Conservation (phyloP, 2,113 vertebrate species). For the Silurus glanis region DNA sequence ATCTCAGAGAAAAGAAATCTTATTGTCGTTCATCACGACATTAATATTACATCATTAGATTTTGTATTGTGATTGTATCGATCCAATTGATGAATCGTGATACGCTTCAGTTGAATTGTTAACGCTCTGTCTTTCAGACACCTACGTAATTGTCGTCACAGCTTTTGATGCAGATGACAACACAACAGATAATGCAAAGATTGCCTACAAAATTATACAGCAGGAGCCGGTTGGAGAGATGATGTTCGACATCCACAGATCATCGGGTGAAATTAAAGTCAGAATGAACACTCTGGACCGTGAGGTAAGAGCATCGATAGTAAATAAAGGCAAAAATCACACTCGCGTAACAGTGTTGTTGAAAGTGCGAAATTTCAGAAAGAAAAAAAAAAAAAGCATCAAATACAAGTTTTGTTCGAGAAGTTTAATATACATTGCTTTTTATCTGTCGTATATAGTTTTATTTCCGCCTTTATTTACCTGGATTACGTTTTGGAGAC, state of each 20-base stretch:
- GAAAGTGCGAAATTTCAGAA: background rate
- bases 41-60: background rate
- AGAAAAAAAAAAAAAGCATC: background rate
- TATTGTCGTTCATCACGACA: background rate
- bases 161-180: slow-evolving; percentile 83
- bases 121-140: slow-evolving; percentile 69
- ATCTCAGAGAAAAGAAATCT: background rate
- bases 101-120: background rate
- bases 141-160: slow-evolving; percentile 79
- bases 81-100: background rate
- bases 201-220: slow-evolving; percentile 80
- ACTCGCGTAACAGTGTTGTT: background rate
- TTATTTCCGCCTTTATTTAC: too few relatives aligned
- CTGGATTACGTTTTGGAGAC: too few relatives aligned
- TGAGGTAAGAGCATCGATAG: slow-evolving; percentile 75
- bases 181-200: slow-evolving; percentile 69
- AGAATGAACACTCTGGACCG: slow-evolving; percentile 78
- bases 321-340: background rate
- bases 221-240: slow-evolving; percentile 64
- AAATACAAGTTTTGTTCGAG: background rate
- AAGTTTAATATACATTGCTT: too few relatives aligned
- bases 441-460: too few relatives aligned
- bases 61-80: background rate
- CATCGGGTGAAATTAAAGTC: slow-evolving; percentile 79
- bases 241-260: slow-evolving; percentile 81